Conservation (phyloP, 2,113 vertebrate genomes). For the Ceratotherium simum region DNA sequence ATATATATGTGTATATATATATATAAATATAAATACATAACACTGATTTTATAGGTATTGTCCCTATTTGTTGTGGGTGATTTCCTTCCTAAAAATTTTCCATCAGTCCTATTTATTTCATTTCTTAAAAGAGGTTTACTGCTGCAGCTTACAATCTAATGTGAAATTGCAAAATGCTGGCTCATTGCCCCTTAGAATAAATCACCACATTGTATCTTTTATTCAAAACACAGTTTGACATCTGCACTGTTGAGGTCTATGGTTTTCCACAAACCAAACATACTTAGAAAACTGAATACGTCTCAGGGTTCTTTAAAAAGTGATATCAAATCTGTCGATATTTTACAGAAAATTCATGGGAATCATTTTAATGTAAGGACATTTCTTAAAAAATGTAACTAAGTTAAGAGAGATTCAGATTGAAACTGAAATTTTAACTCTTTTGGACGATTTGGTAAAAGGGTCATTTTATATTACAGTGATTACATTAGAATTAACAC, state of each 20-base stretch:
- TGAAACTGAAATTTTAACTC: not conserved
- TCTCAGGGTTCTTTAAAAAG: not conserved
- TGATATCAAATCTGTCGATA: not conserved
- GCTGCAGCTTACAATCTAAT: conserved; percentile 33
- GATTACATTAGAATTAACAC: conserved; percentile 11
- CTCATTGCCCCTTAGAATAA: conserved; percentile 48
- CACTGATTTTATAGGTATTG: not conserved
- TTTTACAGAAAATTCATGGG: conserved; percentile 38
- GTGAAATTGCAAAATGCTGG: conserved; percentile 53
- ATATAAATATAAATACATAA: not conserved
- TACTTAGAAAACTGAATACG: conserved; percentile 35
- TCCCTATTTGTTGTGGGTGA: not conserved
- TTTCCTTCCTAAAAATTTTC: conserved; percentile 52
- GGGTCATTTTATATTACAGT: not conserved
- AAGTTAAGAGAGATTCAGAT: not conserved
- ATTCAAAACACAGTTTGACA: conserved; percentile 9
- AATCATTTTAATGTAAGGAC: conserved; percentile 52
- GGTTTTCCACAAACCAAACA: conserved; percentile 38
- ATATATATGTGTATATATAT: too few relatives aligned
- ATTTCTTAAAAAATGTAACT: not conserved
- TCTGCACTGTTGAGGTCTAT: conserved; percentile 3
- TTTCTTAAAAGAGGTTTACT: conserved; percentile 62
- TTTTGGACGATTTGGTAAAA: not conserved
- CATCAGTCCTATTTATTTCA: conserved; percentile 45
- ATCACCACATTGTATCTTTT: conserved; percentile 52